phyloP scores from a whole-genome alignment of 2,113 vertebrate species.

The Mungos mungo region DNA sequence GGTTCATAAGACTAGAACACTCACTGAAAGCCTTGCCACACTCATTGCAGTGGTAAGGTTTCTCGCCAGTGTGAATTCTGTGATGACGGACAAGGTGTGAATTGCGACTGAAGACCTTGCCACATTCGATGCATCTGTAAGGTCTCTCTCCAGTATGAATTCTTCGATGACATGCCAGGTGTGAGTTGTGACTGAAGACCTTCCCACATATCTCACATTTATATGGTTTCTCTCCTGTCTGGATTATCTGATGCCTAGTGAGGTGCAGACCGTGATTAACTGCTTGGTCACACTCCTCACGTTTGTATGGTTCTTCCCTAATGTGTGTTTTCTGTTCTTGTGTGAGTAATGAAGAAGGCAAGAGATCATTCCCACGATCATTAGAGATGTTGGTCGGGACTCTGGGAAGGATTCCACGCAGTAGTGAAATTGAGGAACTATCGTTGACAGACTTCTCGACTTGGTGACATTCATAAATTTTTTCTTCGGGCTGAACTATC shows the following conservation, averaged over 20 bases:
- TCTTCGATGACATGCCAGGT: neutral
- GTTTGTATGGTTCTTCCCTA: neutral
- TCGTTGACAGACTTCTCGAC: neutral
- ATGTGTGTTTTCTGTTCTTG: neutral
- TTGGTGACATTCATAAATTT: neutral
- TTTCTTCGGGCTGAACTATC: neutral
- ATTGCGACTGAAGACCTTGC: neutral
- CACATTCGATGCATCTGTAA: neutral
- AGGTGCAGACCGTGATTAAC: neutral
- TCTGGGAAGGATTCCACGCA: neutral
- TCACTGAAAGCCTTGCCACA: conserved; percentile 48
- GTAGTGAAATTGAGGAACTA: neutral
- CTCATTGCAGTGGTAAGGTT: neutral
- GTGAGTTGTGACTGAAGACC: neutral
- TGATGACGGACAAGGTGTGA: neutral
- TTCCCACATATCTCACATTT: neutral
- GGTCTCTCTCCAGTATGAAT: neutral
- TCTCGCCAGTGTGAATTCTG: neutral
- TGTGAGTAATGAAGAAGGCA: neutral
- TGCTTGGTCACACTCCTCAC: neutral
- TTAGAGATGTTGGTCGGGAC: neutral
- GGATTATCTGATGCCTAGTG: neutral
- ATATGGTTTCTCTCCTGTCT: conserved; percentile 2
- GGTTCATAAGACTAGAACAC: neutral
- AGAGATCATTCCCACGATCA: neutral